Conservation (phyloP, 2,888 invertebrate genomes). For the Cepaea hortensis region DNA sequence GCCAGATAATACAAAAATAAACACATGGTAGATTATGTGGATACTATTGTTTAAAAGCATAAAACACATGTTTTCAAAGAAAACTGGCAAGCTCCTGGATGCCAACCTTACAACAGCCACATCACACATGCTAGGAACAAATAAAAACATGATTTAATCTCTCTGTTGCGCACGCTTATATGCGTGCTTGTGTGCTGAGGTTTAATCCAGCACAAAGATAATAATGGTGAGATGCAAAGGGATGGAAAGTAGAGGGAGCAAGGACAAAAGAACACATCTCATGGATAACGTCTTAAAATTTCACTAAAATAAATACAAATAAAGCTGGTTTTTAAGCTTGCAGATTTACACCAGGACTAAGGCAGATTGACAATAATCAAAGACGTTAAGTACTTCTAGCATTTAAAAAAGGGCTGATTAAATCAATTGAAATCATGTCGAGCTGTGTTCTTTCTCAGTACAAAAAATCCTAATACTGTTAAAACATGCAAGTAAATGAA, state of each 20-base stretch:
- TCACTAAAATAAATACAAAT: not conserved
- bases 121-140: not conserved
- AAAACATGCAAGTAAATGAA: not conserved
- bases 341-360: not conserved
- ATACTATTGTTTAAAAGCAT: not conserved
- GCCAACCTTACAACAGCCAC: not conserved
- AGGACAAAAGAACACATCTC: not conserved
- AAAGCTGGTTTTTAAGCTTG: not conserved
- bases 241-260: not conserved
- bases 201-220: too few relatives aligned
- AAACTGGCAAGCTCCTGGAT: not conserved
- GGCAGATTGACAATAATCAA: not conserved
- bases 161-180: too few relatives aligned
- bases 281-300: not conserved
- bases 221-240: not conserved
- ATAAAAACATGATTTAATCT: not conserved
- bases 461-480: constrained; percentile 38
- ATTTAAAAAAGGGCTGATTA: not conserved
- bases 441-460: too few relatives aligned
- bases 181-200: too few relatives aligned
- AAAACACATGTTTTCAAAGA: not conserved
- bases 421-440: too few relatives aligned
- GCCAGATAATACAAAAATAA: too few relatives aligned
- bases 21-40: too few relatives aligned
- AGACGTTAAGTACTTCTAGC: not conserved